These are phyloP conservation scores for Cochlearius cochlearius DNA, from an alignment of 2,113 vertebrate genomes.

Conservation along the genomic window DNA sequence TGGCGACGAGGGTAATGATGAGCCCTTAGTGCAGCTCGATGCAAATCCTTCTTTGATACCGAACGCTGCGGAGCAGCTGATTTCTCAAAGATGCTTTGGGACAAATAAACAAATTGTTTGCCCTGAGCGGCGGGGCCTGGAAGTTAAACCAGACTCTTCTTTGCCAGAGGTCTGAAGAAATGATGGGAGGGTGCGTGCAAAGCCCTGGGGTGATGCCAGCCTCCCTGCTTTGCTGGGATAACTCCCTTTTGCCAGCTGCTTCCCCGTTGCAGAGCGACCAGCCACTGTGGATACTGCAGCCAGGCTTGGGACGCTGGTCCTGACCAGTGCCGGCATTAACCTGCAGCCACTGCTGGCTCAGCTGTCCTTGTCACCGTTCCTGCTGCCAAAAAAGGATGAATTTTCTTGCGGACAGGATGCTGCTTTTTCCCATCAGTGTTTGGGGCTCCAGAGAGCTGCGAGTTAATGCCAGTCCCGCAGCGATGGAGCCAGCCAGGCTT, in stretches of 20 bases:
- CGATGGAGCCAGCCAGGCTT: accelerated
- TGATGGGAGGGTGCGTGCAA: not conserved
- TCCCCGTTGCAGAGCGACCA: accelerated
- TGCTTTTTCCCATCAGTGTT: not conserved
- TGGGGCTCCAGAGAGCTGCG: not conserved
- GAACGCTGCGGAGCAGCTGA: accelerated
- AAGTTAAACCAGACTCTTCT: not conserved
- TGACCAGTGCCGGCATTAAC: not conserved
- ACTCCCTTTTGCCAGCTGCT: not conserved
- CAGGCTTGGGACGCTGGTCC: not conserved
- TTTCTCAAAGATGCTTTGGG: not conserved
- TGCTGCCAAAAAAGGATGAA: not conserved
- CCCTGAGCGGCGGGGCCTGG: not conserved
- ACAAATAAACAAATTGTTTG: not conserved
- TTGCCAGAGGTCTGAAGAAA: not conserved
- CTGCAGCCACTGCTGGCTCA: accelerated
- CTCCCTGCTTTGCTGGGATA: accelerated
- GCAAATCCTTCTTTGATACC: not conserved
- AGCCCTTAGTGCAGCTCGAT: not conserved
- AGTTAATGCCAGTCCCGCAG: not conserved
- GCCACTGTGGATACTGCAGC: not conserved
- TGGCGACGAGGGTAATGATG: not conserved
- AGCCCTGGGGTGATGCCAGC: not conserved
- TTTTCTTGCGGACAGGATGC: not conserved
- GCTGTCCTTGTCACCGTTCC: not conserved